A percentile compares a stretch with the other conserved stretches of the same genome.
Evolutionary conservation across 1,140 invertebrate genomes (phyloP).

Genomic region (Cydia strobilella): DNA sequence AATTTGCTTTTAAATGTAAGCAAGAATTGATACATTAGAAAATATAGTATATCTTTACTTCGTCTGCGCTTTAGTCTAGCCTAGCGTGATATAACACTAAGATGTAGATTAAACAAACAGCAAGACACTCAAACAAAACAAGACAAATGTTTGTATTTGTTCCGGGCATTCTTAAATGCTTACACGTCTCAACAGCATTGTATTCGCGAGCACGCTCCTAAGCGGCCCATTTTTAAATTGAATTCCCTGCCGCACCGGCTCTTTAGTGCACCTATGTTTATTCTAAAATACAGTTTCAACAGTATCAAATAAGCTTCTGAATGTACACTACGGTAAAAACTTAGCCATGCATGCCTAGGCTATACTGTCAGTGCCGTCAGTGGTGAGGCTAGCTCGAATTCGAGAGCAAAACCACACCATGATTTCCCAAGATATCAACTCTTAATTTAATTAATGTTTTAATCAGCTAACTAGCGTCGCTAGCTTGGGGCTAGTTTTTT

Average conservation of each 20-base stretch:
- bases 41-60: not conserved
- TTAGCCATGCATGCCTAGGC: not conserved
- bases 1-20: not conserved
- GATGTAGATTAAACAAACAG: constrained; percentile 5
- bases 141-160: constrained; percentile 7
- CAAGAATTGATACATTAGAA: not conserved
- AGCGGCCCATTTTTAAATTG: constrained; percentile 30
- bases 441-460: constrained; percentile 74
- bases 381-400: constrained; percentile 2
- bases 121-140: constrained; percentile 6
- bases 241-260: constrained; percentile 5
- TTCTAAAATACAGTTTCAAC: constrained; percentile 11
- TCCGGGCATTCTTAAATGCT: constrained; percentile 13
- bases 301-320: constrained; percentile 1
- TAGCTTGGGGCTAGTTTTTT: constrained; percentile 6
- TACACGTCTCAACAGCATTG: not conserved
- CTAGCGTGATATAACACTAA: not conserved
- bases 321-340: constrained; percentile 2
- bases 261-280: constrained; percentile 19
- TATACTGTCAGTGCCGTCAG: not conserved
- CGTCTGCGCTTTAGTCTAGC: not conserved
- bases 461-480: constrained; percentile 64
- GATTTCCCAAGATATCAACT: constrained; percentile 68
- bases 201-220: not conserved
- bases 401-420: constrained; percentile 27